Base-by-base conservation (phyloP, 2,797 vertebrate genomes). In the Gallirallus australis region DNA sequence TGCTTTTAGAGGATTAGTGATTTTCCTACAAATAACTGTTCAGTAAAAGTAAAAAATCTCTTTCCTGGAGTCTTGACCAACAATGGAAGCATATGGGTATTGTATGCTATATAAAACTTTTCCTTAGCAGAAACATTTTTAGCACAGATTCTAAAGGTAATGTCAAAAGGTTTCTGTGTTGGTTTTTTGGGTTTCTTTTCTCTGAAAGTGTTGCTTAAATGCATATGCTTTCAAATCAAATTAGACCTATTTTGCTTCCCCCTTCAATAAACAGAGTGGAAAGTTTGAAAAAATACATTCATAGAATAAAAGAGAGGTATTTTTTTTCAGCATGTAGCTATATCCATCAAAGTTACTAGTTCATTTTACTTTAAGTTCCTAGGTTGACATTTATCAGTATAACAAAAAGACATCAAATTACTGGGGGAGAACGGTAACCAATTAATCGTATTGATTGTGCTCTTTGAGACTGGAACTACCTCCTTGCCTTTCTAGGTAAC, bases 1-100 rank as follows among this genome's bases (percentile, higher is more conserved):
- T 75, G 30, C 15, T 90, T 96, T 94, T 83, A 1, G 2, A 73
- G 63, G 83, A 90, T 94, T 93, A 96, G 59, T 63, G 59, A 66
- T 88, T 90, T 88, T 94, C 45, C 61, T 78, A n/a, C 33, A 93
- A 89, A 80, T 48, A 86, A 76, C 21, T 65, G 47, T 53, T 79
- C 28, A 23, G 54, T 37, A 50, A 61, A 76, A 91, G 57, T 42
- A 69, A 75, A 47, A 84, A 79, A 66, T 80, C 19, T 68, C 30
- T 75, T 86, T 82, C 37, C 14, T 69, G 27, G 14, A 4, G 7
- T 76, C 15, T 39, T 87, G 65, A 52, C 25, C 23, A 70, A 21
- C 25, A 69, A 28, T 25, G 28, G 35, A 77, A 92, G 5, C 21
- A 37, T 71, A 56, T 52, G n/a, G 15, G 2, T 37, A 40, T 21